Evolutionary conservation across 2,797 vertebrate genomes (phyloP), one percentile per base, ranked within the genome.

Genomic region (Poeciliopsis gracilis): DNA sequence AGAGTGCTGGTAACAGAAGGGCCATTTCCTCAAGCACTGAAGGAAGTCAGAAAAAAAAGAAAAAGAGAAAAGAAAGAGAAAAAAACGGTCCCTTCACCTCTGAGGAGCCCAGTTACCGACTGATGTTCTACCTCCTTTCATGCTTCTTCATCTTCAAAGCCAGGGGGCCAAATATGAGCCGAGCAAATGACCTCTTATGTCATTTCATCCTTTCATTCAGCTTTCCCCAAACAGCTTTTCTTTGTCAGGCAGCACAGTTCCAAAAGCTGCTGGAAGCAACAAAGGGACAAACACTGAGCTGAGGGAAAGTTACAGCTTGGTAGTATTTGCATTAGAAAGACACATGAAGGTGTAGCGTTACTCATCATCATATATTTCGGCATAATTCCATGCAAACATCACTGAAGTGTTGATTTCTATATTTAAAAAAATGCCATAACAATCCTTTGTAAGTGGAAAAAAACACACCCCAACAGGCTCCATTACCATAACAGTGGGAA

Each of bases 121-220:
- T 94, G 92, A 95, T 94, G 93, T 91, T 89, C 79, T 75, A 77
- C 84, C 86, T 90, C 79, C 90, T 94, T 95, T 95, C 89, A 94
- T 92, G 92, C 85, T 79, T 77, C 87, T 89, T 89, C 88, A 91
- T 91, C 93, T 92, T 94, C 91, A 94, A 94, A 94, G 90, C 89
- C 77, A 84, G 85, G 61, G 69, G 87, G 84, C 77, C 90, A 91
- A 90, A 92, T 94, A 91, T 91, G 86, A 94, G 90, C 89, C 84
- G 83, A 87, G 84, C 80, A 89, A 89, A 90, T 93, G 92, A 94
- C 93, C 92, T 89, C 90, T 90, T 87, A 82, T 91, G 88, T 92
- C 89, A 94, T 91, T 94, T 92, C 85, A 93, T 90, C 90, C 89
- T 77, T 78, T 51, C 63, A 75, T 87, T 88, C 73, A 71, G 83